Conservation (phyloP, 2,113 vertebrate species). For the Globicephala melas region DNA sequence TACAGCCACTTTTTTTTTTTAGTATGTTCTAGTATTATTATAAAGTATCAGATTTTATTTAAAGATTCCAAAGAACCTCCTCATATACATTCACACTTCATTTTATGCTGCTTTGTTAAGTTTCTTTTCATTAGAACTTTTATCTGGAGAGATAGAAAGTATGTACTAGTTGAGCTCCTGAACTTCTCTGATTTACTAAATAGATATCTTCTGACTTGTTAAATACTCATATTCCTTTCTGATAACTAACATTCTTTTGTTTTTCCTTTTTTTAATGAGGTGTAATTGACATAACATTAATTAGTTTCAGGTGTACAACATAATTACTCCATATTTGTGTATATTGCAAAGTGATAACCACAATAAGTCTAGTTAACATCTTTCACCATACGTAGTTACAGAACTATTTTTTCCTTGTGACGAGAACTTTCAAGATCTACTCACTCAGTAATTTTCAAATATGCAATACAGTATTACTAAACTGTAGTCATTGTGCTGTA, state of each 20-base stretch:
- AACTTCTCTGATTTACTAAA: background rate
- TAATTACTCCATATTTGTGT: background rate
- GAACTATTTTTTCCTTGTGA: background rate
- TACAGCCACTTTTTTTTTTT: background rate
- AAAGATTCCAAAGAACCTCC: background rate
- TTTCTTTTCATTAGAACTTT: slow-evolving; percentile 23
- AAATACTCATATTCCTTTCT: background rate
- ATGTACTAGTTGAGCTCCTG: background rate
- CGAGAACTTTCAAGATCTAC: background rate
- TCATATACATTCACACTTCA: background rate
- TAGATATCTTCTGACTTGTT: no score
- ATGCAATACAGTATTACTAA: background rate
- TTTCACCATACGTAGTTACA: background rate
- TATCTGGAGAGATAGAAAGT: background rate
- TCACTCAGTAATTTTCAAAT: background rate
- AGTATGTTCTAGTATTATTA: background rate
- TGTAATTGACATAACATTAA: background rate
- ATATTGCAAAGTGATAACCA: background rate
- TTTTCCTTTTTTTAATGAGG: background rate
- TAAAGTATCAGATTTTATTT: slow-evolving; percentile 15
- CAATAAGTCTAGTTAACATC: background rate
- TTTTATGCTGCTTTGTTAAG: background rate
- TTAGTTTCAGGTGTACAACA: background rate
- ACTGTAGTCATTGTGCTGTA: background rate
- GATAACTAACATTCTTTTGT: background rate